Conservation (phyloP, 2,888 invertebrate species). For the Drosophila nr. perissopoda region DNA sequence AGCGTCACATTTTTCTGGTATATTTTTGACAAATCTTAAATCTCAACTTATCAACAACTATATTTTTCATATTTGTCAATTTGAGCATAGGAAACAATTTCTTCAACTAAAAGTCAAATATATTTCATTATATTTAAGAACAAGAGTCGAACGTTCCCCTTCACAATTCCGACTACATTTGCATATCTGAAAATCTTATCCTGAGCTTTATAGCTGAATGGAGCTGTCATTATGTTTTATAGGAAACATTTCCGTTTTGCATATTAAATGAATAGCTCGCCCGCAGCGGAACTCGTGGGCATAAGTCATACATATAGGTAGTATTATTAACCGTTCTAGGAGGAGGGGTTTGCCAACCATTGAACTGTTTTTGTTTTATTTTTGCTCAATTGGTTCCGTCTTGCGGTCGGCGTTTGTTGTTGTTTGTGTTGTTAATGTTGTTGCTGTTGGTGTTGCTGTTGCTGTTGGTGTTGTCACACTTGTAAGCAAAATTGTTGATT, state of each 20-base stretch:
- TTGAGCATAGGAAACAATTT: background rate
- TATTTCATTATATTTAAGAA: background rate
- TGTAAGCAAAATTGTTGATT: slow-evolving; percentile 71
- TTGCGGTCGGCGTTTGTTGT: slow-evolving; percentile 37
- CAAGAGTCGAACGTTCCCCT: background rate
- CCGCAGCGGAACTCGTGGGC: slow-evolving; percentile 16
- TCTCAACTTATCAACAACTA: background rate
- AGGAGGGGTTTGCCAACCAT: slow-evolving; percentile 26
- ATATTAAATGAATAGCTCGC: slow-evolving; percentile 52
- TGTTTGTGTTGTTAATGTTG: background rate
- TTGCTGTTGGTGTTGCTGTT: slow-evolving; percentile 9
- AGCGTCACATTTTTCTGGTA: background rate
- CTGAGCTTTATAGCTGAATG: background rate
- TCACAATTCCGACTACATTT: background rate
- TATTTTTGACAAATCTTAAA: background rate
- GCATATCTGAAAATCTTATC: background rate
- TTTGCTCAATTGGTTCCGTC: slow-evolving; percentile 60
- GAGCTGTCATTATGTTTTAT: slow-evolving; percentile 12
- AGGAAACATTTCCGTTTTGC: slow-evolving; percentile 62
- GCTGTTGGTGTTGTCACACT: slow-evolving; percentile 53
- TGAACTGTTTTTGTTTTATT: slow-evolving; percentile 3
- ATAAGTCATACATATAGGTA: background rate
- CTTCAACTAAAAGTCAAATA: background rate
- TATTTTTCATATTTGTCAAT: background rate
- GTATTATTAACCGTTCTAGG: slow-evolving; percentile 37